phyloP scores from a whole-genome alignment of 2,888 invertebrate species.

The Volucella inflata region DNA sequence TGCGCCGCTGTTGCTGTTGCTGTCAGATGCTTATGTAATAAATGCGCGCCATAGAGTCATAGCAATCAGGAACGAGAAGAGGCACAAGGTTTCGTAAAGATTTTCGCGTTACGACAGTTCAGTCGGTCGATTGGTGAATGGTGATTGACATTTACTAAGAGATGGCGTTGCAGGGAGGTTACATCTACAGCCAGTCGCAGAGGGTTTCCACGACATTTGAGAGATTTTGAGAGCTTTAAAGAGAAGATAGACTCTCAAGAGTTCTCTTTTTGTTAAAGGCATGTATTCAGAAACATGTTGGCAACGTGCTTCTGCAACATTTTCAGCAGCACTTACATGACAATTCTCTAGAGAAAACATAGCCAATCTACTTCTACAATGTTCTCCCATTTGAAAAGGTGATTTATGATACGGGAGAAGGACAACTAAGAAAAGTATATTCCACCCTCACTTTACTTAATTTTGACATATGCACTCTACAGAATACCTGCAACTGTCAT shows the following conservation, averaged over 20 bases:
- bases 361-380: conserved; percentile 20
- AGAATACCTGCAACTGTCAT: background rate
- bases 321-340: background rate
- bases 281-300: conserved; percentile 38
- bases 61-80: background rate
- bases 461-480: background rate
- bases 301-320: conserved; percentile 25
- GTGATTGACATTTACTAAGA: conserved; percentile 55
- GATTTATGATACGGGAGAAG: background rate
- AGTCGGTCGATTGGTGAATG: background rate
- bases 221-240: conserved; percentile 32
- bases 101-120: conserved; percentile 54
- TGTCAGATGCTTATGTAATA: conserved; percentile 58
- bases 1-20: conserved; percentile 8
- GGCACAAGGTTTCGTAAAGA: conserved; percentile 61
- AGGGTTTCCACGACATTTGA: too few relatives aligned
- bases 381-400: too few relatives aligned
- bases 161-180: conserved; percentile 43
- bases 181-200: too few relatives aligned
- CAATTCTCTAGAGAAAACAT: background rate
- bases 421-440: conserved; percentile 20
- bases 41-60: conserved; percentile 9
- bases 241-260: background rate
- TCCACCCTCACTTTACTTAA: too few relatives aligned
- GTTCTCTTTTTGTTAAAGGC: conserved; percentile 5